phyloP scores from a whole-genome alignment of 2,888 invertebrate species.

The Morpho helenor region DNA sequence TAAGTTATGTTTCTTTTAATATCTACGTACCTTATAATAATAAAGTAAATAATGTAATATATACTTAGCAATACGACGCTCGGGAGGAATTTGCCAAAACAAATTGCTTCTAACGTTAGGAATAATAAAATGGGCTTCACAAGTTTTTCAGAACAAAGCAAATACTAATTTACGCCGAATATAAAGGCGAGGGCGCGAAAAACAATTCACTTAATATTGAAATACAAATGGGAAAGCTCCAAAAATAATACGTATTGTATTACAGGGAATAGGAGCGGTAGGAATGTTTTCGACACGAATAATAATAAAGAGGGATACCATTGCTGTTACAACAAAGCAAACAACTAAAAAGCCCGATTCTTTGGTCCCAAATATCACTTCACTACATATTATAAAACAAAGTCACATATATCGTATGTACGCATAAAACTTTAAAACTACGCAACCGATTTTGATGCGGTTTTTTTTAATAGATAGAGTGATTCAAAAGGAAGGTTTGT shows the following conservation, averaged over 20 bases:
- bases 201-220: conserved; percentile 24
- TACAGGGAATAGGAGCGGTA: conserved; percentile 26
- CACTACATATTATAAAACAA: too few relatives aligned
- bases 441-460: too few relatives aligned
- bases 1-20: too few relatives aligned
- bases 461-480: too few relatives aligned
- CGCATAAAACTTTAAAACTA: too few relatives aligned
- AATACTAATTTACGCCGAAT: conserved; percentile 21
- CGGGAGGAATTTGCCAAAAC: conserved; percentile 3
- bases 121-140: conserved; percentile 13
- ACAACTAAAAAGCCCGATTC: conserved; percentile 49
- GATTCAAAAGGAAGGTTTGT: too few relatives aligned
- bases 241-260: conserved; percentile 44
- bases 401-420: too few relatives aligned
- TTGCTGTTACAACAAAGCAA: conserved; percentile 48
- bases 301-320: conserved; percentile 52
- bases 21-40: neutral
- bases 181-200: conserved; percentile 17
- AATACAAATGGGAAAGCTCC: conserved; percentile 36
- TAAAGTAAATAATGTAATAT: neutral
- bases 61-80: conserved; percentile 4
- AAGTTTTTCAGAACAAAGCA: conserved; percentile 19
- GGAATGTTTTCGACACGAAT: conserved; percentile 53
- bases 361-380: conserved; percentile 54
- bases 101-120: conserved; percentile 9